Conservation (phyloP, 2,888 invertebrate species). For the Thalpophila matura region DNA sequence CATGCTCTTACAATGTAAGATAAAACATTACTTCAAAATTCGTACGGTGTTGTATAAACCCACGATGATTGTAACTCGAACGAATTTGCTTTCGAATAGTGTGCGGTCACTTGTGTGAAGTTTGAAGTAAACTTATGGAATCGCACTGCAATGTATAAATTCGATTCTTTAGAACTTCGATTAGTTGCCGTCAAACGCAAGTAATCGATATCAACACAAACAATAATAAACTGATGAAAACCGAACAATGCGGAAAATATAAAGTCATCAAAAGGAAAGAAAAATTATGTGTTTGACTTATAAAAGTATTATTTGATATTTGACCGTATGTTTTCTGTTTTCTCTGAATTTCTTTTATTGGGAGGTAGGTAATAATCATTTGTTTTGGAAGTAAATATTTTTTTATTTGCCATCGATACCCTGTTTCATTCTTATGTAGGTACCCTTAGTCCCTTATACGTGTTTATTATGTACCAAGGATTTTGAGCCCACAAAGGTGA, state of each 20-base stretch:
- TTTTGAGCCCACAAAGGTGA: neutral
- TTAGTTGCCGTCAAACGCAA: no score
- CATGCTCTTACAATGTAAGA: no score
- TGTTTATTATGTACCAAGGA: no score
- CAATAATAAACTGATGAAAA: slow-evolving; percentile 17
- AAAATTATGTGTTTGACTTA: slow-evolving; percentile 24
- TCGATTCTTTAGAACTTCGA: no score
- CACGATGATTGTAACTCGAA: no score
- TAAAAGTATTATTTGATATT: slow-evolving; percentile 9
- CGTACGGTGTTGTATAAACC: no score
- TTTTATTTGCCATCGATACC: neutral
- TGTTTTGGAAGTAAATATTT: neutral
- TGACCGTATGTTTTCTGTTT: slow-evolving; percentile 6
- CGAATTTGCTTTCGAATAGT: no score
- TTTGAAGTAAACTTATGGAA: no score
- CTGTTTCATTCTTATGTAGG: neutral
- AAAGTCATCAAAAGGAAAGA: slow-evolving; percentile 20
- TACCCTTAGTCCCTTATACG: neutral
- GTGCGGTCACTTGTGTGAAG: no score
- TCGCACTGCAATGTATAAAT: no score
- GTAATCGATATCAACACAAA: slow-evolving; percentile 3
- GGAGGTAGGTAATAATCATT: neutral
- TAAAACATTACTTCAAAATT: no score
- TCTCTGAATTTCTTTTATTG: slow-evolving; percentile 10
- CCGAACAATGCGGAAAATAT: slow-evolving; percentile 21